Evolutionary conservation across 2,888 invertebrate genomes (phyloP).

Genomic region (Nasonia oneida): DNA sequence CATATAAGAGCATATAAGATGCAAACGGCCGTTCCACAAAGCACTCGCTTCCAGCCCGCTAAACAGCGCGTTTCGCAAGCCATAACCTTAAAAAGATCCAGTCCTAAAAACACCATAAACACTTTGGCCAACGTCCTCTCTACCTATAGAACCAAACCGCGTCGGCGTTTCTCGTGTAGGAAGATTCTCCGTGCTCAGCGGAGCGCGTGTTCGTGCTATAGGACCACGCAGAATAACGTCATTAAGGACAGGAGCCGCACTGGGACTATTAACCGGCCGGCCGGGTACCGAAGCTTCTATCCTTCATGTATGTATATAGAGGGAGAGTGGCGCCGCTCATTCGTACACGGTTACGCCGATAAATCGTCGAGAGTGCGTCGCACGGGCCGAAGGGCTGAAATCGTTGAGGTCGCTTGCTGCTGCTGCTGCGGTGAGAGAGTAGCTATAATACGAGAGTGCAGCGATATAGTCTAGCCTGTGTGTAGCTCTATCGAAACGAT

Average conservation of each 20-base stretch:
- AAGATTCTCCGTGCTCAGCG: not conserved
- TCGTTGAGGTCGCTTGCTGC: not conserved
- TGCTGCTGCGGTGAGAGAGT: too few species aligned
- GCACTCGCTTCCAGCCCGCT: too few species aligned
- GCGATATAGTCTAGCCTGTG: too few species aligned
- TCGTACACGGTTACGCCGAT: not conserved
- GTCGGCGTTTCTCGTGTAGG: not conserved
- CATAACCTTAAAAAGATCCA: not conserved
- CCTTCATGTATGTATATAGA: slow-evolving; percentile 5
- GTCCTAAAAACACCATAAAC: not conserved
- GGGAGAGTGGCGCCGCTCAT: not conserved
- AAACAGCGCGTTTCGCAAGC: too few species aligned
- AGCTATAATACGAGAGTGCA: too few species aligned
- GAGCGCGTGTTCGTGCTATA: not conserved
- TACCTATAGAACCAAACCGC: not conserved
- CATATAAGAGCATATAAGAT: too few species aligned
- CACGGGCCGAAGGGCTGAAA: not conserved
- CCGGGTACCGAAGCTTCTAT: not conserved
- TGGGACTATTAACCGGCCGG: slow-evolving; percentile 34
- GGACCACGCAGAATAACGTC: not conserved
- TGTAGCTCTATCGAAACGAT: too few species aligned
- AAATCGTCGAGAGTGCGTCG: not conserved
- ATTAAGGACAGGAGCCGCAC: not conserved
- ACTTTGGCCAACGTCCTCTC: not conserved
- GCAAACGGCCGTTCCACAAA: too few species aligned